Base-by-base conservation (phyloP, 92 coral and sea anemone species). In the Palythoa heliodiscus region DNA sequence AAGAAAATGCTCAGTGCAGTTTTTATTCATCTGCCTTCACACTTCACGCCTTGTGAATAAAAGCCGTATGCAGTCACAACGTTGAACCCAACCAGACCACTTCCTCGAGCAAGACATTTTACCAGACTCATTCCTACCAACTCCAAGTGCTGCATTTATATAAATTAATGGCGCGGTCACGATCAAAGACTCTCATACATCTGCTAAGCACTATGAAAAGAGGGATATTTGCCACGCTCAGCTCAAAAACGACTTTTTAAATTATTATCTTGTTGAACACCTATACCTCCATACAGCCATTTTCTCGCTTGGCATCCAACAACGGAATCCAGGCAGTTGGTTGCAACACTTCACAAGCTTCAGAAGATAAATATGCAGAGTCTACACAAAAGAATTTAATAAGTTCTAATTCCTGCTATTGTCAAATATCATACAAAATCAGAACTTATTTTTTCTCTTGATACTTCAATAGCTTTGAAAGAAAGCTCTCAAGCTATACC, bases 311-410 rank as follows among this genome's bases (percentile, higher is more conserved):
- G 38, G 98, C 83, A 75, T 94, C 95, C 37, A 94, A 69, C 58
- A 94, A 82, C 11, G 98, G 98, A 57, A 94, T 94, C 95, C 98
- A 94, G 19, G 95, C 98, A 37, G 98, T 94, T 4, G 95, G 93
- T 68, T 87, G 91, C 52, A 92, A 75, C 16, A 88, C 83, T 69
- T 93, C 97, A 78, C 90, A 83, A 3, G 93, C 93, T 47, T 88
- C 95, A 83, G 91, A 79, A 39, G 95, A 87, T 60, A 93, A 70
- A 78, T 91, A 93, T 11, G 85, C 85, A 39, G 64, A 55, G 52
- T 76, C 82, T 76, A 35, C 69, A 53, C 48, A 14, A 38, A 6
- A 15, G 39, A 76, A 53, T 25, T 22, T 43, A 1, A 25, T 15
- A 24, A 69, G 1, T 69, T 69, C 48, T 16, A n/a, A 13, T 69